A percentile compares a stretch with the other conserved stretches of the same genome.
Conservation (phyloP, 2,113 vertebrate genomes). For the Centropus bengalensis region DNA sequence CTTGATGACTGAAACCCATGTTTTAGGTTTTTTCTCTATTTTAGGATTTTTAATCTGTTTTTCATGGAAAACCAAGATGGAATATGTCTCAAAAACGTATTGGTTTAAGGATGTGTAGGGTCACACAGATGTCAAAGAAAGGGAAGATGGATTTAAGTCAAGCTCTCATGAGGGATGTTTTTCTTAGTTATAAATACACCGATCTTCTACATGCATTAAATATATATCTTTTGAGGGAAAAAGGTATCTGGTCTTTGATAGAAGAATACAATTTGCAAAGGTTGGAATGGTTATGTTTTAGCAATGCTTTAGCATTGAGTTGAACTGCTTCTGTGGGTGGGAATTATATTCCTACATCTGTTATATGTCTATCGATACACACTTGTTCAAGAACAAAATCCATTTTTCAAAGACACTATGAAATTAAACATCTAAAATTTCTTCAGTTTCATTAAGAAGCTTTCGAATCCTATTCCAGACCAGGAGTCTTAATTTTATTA, state of each 20-base stretch:
- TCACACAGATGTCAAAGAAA: background rate
- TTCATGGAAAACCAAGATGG: background rate
- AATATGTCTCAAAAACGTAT: background rate
- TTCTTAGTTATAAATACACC: background rate
- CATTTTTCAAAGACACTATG: background rate
- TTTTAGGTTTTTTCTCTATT: conserved; percentile 6
- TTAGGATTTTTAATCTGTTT: background rate
- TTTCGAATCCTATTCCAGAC: background rate
- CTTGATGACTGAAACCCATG: background rate
- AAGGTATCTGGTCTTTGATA: background rate
- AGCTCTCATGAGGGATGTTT: background rate
- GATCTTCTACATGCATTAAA: background rate
- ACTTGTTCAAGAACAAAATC: background rate
- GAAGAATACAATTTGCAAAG: background rate
- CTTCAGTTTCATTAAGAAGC: background rate
- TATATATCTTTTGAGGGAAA: background rate
- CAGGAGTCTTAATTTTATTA: background rate
- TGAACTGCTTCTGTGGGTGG: background rate
- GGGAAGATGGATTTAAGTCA: background rate
- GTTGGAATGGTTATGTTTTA: background rate
- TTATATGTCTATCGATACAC: background rate
- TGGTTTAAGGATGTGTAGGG: background rate
- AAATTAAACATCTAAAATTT: background rate
- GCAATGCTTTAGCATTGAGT: background rate
- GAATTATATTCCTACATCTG: background rate